Evolutionary conservation across 1,140 invertebrate species (phyloP), one percentile per base, ranked within the genome.

Genomic region (Campoletis sonorensis): DNA sequence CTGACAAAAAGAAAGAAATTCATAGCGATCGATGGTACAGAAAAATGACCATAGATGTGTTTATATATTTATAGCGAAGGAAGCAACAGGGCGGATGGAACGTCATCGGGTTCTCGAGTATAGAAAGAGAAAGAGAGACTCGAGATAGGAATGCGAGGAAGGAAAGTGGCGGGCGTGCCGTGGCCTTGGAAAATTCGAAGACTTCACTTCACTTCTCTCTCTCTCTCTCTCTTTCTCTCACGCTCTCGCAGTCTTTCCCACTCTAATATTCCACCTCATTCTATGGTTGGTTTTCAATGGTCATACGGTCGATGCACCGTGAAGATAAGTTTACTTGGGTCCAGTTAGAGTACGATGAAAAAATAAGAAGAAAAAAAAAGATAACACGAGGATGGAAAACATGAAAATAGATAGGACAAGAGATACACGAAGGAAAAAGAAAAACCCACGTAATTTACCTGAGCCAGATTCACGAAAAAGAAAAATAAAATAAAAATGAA

Each of bases 101-200:
- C 61, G 13, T 67, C 61, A 67, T 67, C 61, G 13, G 3, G 23
- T 23, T 67, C 61, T 58, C 21, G 54, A 58, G 54, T 58, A 58
- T n/a, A 58, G 54, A 10, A 45, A 45, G 40, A 45, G 40, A 13
- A 1, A 58, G 40, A 45, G 13, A 68, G 71, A 73, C 37, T 49
- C 13, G 40, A 73, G 71, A 73, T 45, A 73, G 71, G 71, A 73
- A 73, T 73, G 71, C 71, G 71, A 11, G 71, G 71, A 73, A 73
- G 71, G 40, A 73, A 73, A 73, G 71, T 73, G 71, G 71, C 71
- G 71, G 71, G 71, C 40, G 37, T 73, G 71, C 71, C 40, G 21
- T 49, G 71, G 71, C 71, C 71, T 73, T 73, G 71, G 40, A 73
- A 73, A 73, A 73, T 73, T 73, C 71, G 71, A 73, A 73, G 71